Evolutionary conservation across 2,113 vertebrate species (phyloP), one percentile per base, ranked within the genome.

Genomic region (Furnarius figulus): DNA sequence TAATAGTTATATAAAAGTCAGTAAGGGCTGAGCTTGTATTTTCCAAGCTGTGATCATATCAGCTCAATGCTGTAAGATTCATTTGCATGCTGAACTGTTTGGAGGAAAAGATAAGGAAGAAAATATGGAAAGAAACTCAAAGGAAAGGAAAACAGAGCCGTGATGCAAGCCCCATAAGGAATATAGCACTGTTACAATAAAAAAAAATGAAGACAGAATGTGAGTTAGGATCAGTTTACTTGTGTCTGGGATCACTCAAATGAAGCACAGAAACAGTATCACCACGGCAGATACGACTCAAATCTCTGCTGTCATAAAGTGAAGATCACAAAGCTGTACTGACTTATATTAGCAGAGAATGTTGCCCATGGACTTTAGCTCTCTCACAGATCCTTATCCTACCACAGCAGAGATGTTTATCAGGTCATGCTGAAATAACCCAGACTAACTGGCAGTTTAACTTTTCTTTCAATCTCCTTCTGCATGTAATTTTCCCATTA

Each of bases 351-450:
- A 88, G 72, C 73, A 82, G 61, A 85, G 66, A 93, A 92, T 63
- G 84, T 14, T 80, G 83, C 22, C 37, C 37, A 19, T 7, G 39
- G 85, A 52, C n/a, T 83, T 87, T n/a, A 92, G 52, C 31, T 33
- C 18, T 46, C 44, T 56, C 79, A 55, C 1, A 85, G 73, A 95
- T 76, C 40, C 66, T 87, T 93, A 90, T 72, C 79, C 58, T 37
- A 74, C 67, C 63, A 85, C 33, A 55, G 55, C 42, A 47, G 15
- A 67, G 59, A 73, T 40, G 58, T 90, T 80, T 89, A 94, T 76
- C 59, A 87, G 79, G 80, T 82, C 77, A 53, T 80, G 80, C 92
- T 83, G 89, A 95, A 90, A 89, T 62, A 74, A 87, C 33, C 80
- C 90, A 93, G 56, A 87, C 80, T 84, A 89, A 86, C 73, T 61